Evolutionary conservation across 2,113 vertebrate genomes (phyloP), one percentile per base, ranked within the genome.

Genomic region (Ibidorhyncha struthersii): DNA sequence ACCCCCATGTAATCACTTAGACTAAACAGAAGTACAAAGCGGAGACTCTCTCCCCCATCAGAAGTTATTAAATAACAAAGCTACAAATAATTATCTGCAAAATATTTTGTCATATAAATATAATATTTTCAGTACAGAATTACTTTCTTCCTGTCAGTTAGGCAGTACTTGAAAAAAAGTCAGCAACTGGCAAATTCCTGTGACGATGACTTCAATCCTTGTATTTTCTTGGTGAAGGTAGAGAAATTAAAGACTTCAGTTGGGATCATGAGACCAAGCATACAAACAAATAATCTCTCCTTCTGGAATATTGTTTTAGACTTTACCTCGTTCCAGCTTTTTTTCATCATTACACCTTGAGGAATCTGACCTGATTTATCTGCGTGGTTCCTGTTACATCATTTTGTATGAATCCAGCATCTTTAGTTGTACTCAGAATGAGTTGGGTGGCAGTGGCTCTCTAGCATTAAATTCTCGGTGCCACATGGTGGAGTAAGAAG

Each of bases 401-500:
- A 30, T 65, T 83, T 47, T 72, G 30, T 34, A 49, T 50, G 12
- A 80, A 70, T 45, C 70, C 14, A 73, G 13, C 20, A 29, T 30
- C 50, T 90, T 87, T 15, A 74, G 52, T 13, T 53, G 32, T 63
- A 63, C 49, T 80, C n/a, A 63, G 86, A 93, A 69, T 19, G n/a
- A 81, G n/a, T 40, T 34, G 25, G 34, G 15, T 61, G 19, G 55
- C 73, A 66, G 8, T 29, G 43, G 62, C 76, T 94, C 40, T 91
- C 59, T 12, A 92, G 97, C 86, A 96, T 55, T 98, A 90, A 96
- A 94, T 78, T 45, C 59, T 74, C 72, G 94, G 41, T 19, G 9
- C 98, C 98, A 98, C 98, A 98, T 4, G 98, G 98, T 98, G 98
- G 98, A 97, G 98, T 58, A 95, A 98, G 96, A 97, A 71, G 82